Conservation (phyloP, 2,113 vertebrate genomes). For the Mesocricetus auratus region DNA sequence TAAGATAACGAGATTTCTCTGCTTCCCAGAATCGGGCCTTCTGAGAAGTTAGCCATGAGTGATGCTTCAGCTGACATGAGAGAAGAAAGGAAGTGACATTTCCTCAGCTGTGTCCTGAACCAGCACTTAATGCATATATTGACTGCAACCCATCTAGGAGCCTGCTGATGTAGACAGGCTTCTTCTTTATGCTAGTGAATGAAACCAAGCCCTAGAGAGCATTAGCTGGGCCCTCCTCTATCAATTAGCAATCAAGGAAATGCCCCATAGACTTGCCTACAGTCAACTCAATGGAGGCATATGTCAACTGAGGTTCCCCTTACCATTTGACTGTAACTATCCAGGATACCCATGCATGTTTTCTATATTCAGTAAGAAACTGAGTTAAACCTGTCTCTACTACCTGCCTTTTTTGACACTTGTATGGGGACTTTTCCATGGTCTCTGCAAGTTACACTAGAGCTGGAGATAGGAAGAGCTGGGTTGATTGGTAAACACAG, state of each 20-base stretch:
- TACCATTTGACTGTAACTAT: not conserved
- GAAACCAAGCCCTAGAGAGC: not conserved
- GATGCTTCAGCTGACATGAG: not conserved
- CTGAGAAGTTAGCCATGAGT: not conserved
- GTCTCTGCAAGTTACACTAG: not conserved
- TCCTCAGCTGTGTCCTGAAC: not conserved
- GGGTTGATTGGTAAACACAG: not conserved
- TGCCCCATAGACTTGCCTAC: not conserved
- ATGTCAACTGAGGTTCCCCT: not conserved
- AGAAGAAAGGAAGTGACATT: not conserved
- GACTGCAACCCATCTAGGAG: not conserved
- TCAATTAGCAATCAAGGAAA: not conserved
- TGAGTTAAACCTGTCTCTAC: not conserved
- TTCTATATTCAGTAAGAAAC: not conserved
- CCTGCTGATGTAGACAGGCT: not conserved
- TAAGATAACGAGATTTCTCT: not conserved
- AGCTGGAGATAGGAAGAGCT: not conserved
- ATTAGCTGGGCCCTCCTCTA: not conserved
- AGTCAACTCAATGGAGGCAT: not conserved
- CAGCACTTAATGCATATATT: not conserved
- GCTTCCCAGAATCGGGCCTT: conserved; percentile 28
- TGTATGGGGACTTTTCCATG: not conserved
- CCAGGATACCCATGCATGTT: not conserved
- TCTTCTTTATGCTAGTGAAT: not conserved
- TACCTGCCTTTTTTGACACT: not conserved